phyloP scores from a whole-genome alignment of 2,113 vertebrate species.

The Cavia aperea region DNA sequence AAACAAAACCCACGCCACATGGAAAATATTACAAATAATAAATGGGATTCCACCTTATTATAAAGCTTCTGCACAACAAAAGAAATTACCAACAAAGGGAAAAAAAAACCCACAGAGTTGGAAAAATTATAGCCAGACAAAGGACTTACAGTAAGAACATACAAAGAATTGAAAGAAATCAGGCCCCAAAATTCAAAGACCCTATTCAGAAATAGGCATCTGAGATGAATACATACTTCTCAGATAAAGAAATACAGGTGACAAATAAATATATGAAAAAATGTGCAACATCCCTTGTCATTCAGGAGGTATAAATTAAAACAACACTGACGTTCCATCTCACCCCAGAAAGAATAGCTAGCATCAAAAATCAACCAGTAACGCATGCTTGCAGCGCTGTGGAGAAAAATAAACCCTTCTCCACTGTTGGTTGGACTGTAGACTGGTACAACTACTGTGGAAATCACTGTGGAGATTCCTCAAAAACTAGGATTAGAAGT shows the following conservation, averaged over 20 bases:
- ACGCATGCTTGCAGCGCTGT: background rate
- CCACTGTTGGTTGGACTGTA: background rate
- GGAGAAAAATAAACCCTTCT: background rate
- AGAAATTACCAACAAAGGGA: background rate
- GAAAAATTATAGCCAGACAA: background rate
- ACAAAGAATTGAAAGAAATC: background rate
- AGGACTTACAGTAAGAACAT: background rate
- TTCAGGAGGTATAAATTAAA: background rate
- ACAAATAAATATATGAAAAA: background rate
- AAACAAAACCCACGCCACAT: too few relatives aligned
- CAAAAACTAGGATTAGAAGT: background rate
- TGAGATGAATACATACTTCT: background rate
- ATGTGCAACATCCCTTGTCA: background rate
- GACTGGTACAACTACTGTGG: background rate
- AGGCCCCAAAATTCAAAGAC: background rate
- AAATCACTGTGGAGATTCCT: background rate
- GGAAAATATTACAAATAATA: background rate
- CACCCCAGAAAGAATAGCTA: background rate
- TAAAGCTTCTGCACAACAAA: background rate
- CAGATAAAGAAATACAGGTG: background rate
- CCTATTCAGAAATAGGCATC: background rate
- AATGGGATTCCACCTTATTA: background rate
- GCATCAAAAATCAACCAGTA: background rate
- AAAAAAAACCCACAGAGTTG: background rate
- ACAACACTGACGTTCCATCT: background rate